Percentiles rank a stretch among this genome's conserved stretches.
phyloP scores from a whole-genome alignment of 1,140 invertebrate genomes.

The Drosophila navojoa region DNA sequence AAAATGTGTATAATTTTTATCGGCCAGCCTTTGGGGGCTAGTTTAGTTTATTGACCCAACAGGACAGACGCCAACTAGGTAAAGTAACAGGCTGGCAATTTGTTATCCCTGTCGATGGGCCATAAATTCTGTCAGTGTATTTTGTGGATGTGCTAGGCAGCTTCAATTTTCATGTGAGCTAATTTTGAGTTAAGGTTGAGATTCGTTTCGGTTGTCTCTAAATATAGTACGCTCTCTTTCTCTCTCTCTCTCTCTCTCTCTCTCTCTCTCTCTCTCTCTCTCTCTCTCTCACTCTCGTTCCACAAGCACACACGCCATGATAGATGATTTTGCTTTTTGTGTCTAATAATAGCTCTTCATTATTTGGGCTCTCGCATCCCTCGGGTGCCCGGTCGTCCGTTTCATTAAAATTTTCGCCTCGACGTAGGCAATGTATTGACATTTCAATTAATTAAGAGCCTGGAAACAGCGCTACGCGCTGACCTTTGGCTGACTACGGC shows the following conservation, averaged over 20 bases:
- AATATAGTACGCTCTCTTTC: constrained; percentile 49
- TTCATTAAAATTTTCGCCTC: constrained; percentile 66
- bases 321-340: constrained; percentile 61
- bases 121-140: constrained; percentile 57
- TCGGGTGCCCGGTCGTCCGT: constrained; percentile 17
- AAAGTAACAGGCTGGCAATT: constrained; percentile 62
- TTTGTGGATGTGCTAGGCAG: constrained; percentile 24
- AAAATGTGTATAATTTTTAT: constrained; percentile 64
- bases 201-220: constrained; percentile 32
- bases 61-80: constrained; percentile 36
- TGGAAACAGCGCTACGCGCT: constrained; percentile 24
- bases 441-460: constrained; percentile 76
- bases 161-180: constrained; percentile 67
- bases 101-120: constrained; percentile 52
- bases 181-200: constrained; percentile 71
- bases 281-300: not conserved
- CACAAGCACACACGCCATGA: constrained; percentile 43
- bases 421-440: constrained; percentile 75
- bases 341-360: constrained; percentile 54
- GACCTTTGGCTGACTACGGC: constrained; percentile 53
- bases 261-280: not conserved
- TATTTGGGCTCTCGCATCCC: not conserved
- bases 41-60: constrained; percentile 76
- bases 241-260: not conserved
- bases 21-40: constrained; percentile 50